Evolutionary conservation across 2,797 vertebrate species (phyloP).

Genomic region (Gadopsis marmoratus): DNA sequence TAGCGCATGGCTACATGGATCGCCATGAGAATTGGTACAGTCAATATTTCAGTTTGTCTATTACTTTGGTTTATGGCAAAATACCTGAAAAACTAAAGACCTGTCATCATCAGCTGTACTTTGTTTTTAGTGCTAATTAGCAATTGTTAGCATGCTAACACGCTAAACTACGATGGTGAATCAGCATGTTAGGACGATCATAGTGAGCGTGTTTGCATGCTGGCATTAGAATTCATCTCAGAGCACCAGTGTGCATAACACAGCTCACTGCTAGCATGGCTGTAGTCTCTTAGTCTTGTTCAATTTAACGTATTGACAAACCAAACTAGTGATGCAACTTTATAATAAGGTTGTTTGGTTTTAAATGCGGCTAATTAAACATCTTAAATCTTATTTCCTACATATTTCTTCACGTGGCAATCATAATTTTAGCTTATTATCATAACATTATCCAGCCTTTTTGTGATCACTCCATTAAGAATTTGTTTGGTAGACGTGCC

Average conservation of each 20-base stretch:
- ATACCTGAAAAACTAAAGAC: not conserved
- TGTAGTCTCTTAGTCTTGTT: not conserved
- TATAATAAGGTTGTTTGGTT: not conserved
- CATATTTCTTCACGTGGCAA: not conserved
- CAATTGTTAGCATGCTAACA: not conserved
- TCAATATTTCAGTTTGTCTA: no score
- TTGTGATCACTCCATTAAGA: not conserved
- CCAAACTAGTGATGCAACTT: not conserved
- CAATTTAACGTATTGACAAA: not conserved
- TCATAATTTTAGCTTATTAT: not conserved
- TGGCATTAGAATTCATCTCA: not conserved
- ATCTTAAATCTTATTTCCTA: not conserved
- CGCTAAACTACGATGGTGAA: not conserved
- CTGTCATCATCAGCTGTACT: not conserved
- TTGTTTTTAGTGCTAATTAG: not conserved
- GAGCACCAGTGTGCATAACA: not conserved
- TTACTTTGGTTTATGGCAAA: not conserved
- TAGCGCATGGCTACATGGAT: not conserved
- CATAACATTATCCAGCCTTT: not conserved
- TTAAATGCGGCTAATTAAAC: constrained; percentile 7
- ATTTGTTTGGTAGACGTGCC: not conserved
- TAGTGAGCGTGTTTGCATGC: not conserved
- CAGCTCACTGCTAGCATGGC: not conserved
- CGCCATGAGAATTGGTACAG: not conserved
- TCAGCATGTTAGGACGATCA: not conserved